Conservation (phyloP, 2,113 vertebrate genomes). For the Onychorhynchus coronatus region DNA sequence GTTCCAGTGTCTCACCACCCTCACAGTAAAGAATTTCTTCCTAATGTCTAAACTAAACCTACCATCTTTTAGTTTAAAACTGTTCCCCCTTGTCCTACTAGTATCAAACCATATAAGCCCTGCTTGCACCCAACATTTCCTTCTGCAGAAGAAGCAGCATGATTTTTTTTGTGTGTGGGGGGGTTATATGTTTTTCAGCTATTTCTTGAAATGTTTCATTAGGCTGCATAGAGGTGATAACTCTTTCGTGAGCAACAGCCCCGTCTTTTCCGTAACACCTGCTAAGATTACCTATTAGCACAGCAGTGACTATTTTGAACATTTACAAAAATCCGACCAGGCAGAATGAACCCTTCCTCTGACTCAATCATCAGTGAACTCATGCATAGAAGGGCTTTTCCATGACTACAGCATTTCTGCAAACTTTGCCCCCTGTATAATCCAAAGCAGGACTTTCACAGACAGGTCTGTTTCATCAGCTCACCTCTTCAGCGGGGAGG, state of each 20-base stretch:
- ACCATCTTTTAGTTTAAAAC: background rate
- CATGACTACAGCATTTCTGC: background rate
- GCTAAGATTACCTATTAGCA: background rate
- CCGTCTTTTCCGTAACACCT: background rate
- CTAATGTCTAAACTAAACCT: background rate
- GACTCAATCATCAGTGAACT: background rate
- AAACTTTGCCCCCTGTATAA: background rate
- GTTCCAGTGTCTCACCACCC: background rate
- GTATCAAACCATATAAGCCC: background rate
- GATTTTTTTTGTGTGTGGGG: background rate
- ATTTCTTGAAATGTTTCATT: background rate
- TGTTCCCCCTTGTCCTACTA: background rate
- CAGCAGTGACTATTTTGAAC: background rate
- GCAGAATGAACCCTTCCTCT: background rate
- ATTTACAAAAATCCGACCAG: background rate
- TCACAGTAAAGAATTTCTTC: background rate
- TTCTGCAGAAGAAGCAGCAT: background rate
- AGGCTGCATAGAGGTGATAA: background rate
- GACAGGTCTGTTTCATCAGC: background rate
- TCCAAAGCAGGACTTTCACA: background rate
- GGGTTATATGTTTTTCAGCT: background rate
- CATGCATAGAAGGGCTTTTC: background rate
- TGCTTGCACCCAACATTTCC: background rate
- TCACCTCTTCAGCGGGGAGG: accelerated
- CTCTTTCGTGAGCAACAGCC: background rate